phyloP scores from a whole-genome alignment of 2,888 invertebrate species.

The Pristionchus arcanus region DNA sequence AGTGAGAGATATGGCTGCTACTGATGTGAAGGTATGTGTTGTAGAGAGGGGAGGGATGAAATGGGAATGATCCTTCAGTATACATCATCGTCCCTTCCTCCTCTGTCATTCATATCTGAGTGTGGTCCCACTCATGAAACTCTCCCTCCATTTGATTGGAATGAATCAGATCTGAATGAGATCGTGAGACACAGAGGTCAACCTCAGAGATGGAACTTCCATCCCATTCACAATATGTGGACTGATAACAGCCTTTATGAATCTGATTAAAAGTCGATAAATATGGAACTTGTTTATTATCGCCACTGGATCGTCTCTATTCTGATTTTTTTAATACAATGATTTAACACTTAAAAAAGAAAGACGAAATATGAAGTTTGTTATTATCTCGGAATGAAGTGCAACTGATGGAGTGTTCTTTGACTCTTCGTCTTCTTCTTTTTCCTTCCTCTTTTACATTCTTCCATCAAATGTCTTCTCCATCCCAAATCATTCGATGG shows the following conservation, averaged over 20 bases:
- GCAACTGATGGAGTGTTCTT: background rate
- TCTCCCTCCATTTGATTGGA: constrained; percentile 40
- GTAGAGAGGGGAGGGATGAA: background rate
- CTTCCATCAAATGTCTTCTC: constrained; percentile 43
- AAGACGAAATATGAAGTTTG: background rate
- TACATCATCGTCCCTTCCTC: background rate
- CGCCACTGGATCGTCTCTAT: too few species aligned
- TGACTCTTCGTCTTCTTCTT: constrained; percentile 16
- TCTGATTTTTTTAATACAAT: too few species aligned
- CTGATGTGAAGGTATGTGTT: constrained; percentile 53
- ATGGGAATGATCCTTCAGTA: background rate
- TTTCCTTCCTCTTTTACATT: constrained; percentile 16
- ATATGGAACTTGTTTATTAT: background rate
- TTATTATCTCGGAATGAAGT: constrained; percentile 38
- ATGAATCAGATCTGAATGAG: background rate
- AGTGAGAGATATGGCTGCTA: constrained; percentile 45
- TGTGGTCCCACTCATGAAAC: constrained; percentile 39
- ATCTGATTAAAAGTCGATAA: background rate
- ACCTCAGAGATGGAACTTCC: constrained; percentile 8
- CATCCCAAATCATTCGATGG: constrained; percentile 52
- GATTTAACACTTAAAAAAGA: background rate
- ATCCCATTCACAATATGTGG: constrained; percentile 43
- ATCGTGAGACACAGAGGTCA: constrained; percentile 49
- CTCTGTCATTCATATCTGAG: constrained; percentile 9
- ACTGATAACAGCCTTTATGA: background rate